Percentiles rank a stretch among this genome's conserved stretches.
Conservation (phyloP, 2,888 invertebrate genomes). For the Oasisia sp. region DNA sequence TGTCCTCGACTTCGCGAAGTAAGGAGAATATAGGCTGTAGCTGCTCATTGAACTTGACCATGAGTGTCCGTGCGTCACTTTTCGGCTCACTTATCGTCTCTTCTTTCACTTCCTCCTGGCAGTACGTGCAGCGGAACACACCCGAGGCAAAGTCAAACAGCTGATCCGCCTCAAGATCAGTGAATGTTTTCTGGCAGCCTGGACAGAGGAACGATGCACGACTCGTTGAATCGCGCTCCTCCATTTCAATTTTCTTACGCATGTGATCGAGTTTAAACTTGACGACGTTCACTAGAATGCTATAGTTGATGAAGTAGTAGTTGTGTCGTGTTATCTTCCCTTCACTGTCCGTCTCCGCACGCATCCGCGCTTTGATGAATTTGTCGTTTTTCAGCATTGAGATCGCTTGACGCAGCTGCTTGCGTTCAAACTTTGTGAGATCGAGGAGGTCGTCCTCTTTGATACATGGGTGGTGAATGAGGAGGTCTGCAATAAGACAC, state of each 20-base stretch:
- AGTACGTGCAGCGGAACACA: conserved; percentile 77
- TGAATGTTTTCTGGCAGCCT: conserved; percentile 90
- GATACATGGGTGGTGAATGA: conserved; percentile 90
- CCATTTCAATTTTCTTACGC: conserved; percentile 93
- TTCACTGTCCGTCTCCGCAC: conserved; percentile 95
- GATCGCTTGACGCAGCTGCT: conserved; percentile 90
- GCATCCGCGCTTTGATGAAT: conserved; percentile 76
- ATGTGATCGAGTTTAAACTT: conserved; percentile 97
- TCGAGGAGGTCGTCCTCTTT: conserved; percentile 77
- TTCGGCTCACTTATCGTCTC: conserved; percentile 82
- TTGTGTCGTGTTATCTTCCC: conserved; percentile 95
- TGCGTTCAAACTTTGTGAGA: conserved; percentile 89
- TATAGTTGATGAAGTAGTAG: conserved; percentile 97
- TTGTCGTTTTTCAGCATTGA: conserved; percentile 84
- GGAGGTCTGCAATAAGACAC: conserved; percentile 92
- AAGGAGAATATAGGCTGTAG: conserved; percentile 90
- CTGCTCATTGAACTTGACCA: conserved; percentile 91
- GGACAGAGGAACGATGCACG: conserved; percentile 95
- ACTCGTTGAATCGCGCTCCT: conserved; percentile 93
- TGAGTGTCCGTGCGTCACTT: conserved; percentile 87
- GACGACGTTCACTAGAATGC: conserved; percentile 93
- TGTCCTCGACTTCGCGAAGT: conserved; percentile 85
- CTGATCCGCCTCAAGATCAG: conserved; percentile 81
- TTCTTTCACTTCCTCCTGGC: conserved; percentile 89
- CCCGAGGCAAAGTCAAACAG: conserved; percentile 50